Base-by-base conservation (phyloP, 2,888 invertebrate genomes). In the Eilema caniola region DNA sequence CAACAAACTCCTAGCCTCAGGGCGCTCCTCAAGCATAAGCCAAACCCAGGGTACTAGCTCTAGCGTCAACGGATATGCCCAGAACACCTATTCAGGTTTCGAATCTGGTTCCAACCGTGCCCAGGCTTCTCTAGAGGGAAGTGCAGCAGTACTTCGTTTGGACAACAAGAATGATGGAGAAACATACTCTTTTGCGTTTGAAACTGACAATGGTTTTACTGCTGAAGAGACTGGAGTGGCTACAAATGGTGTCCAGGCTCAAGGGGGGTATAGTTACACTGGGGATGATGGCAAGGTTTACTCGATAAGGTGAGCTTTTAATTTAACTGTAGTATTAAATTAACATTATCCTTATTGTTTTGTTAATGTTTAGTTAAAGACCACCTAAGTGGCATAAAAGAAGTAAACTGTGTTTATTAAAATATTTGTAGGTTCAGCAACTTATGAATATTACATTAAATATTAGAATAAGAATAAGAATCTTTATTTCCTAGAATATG, bases 221-320 rank as follows among this genome's bases (percentile, higher is more conserved):
- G 95, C 91, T 74, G 94, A 94, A 71, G 94, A 95, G 69, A 92
- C 78, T 73, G 95, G 94, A 31, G 90, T 93, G 12, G 95, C 94
- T 2, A 90, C 90, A 8, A 90, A 95, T 64, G 95, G 95, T 28
- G 95, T 94, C 0, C 90, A 90, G 70, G 92, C 94, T 77, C 91
- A 93, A 76, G 95, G 95, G 37, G 91, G 93, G 4, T 95, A 85
- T 70, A 89, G 93, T 7, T 95, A 95, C 78, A 92, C 92, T 76
- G 95, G 94, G 68, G 95, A 95, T 82, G 95, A 95, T 84, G 95
- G 95, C 63, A 86, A 91, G 71, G 88, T 93, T 59, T 95, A 95
- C 82, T 91, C 90, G 69, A 82, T 95, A 70, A 93, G 91, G 94
- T 94, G 77, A 86, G 74, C 12, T 4, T 62, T 20, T 53, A 10